Base-by-base conservation (phyloP, 2,888 invertebrate genomes). In the Mycalesis mineus region DNA sequence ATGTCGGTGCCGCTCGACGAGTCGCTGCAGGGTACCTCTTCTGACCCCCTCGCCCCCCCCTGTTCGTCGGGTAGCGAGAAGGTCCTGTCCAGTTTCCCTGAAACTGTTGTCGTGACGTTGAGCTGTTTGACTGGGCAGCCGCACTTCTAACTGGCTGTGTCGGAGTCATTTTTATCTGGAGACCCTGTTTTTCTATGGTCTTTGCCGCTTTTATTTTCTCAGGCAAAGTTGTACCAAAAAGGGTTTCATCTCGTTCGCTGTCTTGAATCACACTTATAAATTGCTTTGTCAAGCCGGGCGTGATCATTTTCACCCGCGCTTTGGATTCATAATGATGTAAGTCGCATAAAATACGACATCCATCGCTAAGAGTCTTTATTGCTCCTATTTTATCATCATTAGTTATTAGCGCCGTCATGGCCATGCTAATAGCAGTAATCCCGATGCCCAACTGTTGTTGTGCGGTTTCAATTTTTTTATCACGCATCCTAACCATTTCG, bases 81-180 rank as follows among this genome's bases (percentile, higher is more conserved):
- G 67, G 64, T 33, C 50, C 64, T 17, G 45, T 6, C 65, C 63
- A 61, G 63, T 65, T 64, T 66, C 63, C 65, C 62, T 61, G 33
- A 7, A 6, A 33, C n/a, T n/a, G n/a, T n/a, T n/a, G n/a, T n/a
- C n/a, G n/a, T 3, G 9, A 33, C 3, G 63, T 11, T 22, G 36
- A 36, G 3, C 14, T 39, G 14, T 13, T 14, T 13, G 39, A 7
- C 39, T 14, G 39, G 14, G 39, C 39, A 4, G 14, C 6, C 5
- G 22, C 22, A 22, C 3, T 22, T 22, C 2, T 42, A 55, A 14
- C n/a, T 7, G 4, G 44, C 13, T n/a, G 28, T 28, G 14, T 44
- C n/a, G 1, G 40, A 3, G 14, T 13, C 14, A 14, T 39, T 39
- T 14, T 39, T 5, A 39, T 39, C 7, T 13, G 14, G 14, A 39